Conservation (phyloP, 2,113 vertebrate species). For the Plecturocebus donacophilus region DNA sequence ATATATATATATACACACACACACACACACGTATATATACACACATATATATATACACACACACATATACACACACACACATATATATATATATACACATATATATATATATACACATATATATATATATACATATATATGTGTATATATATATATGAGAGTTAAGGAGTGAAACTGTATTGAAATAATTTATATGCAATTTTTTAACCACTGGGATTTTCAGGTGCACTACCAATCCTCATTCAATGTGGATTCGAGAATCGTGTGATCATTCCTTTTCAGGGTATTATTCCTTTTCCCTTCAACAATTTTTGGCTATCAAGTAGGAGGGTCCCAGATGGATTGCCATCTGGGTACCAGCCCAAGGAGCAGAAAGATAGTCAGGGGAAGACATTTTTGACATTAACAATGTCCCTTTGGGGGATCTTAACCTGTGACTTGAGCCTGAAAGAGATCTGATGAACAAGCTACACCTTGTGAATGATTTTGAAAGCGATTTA, state of each 20-base stretch:
- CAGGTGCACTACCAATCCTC: not conserved
- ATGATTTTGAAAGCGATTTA: conserved; percentile 42
- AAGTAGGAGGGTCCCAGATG: not conserved
- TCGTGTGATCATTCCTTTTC: not conserved
- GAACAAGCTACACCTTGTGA: not conserved
- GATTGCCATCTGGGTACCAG: not conserved
- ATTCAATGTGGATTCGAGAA: not conserved
- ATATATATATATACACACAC: no score
- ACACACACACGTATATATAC: fast-evolving
- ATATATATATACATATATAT: fast-evolving
- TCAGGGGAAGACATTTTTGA: not conserved
- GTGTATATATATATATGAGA: not conserved
- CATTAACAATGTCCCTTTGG: not conserved
- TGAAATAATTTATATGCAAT: not conserved
- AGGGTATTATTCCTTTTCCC: not conserved
- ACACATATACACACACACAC: fast-evolving
- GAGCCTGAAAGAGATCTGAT: not conserved
- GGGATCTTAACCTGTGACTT: conserved; percentile 12
- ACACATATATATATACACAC: no score
- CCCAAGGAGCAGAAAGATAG: not conserved
- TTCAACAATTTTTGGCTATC: not conserved
- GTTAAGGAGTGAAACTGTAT: not conserved
- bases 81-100: fast-evolving
- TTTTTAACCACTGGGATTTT: not conserved
- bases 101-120: no score